Conservation (phyloP, 2,888 invertebrate genomes). For the Cephus sareptanus region DNA sequence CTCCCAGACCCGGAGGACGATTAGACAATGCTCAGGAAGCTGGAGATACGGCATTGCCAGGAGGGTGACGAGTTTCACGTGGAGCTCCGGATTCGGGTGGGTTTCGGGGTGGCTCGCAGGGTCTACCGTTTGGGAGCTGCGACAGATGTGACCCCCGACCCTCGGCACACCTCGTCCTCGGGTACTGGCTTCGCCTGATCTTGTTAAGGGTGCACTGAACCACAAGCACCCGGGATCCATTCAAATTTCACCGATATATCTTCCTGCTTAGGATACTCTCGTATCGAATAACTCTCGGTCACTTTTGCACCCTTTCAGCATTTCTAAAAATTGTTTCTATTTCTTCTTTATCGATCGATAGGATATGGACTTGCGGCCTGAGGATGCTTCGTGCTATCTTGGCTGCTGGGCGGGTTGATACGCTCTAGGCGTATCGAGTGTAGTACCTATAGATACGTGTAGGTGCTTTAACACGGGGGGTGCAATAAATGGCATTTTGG, state of each 20-base stretch:
- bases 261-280: conserved; percentile 26
- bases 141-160: conserved; percentile 25
- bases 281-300: conserved; percentile 24
- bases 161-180: conserved; percentile 42
- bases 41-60: conserved; percentile 34
- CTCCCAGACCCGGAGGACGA: conserved; percentile 44
- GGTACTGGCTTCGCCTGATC: conserved; percentile 54
- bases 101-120: conserved; percentile 21
- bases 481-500: conserved; percentile 36
- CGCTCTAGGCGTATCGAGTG: too few species aligned
- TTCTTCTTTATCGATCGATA: too few species aligned
- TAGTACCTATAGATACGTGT: too few species aligned
- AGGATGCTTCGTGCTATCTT: too few species aligned
- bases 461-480: too few species aligned
- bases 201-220: conserved; percentile 63
- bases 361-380: too few species aligned
- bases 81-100: conserved; percentile 28
- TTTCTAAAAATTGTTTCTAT: too few species aligned
- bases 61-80: conserved; percentile 19
- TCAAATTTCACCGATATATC: conserved; percentile 59
- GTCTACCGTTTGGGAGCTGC: conserved; percentile 51
- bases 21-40: conserved; percentile 59
- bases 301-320: conserved; percentile 29
- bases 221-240: conserved; percentile 61
- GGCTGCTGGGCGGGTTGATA: too few species aligned